Conservation (phyloP, 2,113 vertebrate genomes). For the Chlorodrepanis virens region DNA sequence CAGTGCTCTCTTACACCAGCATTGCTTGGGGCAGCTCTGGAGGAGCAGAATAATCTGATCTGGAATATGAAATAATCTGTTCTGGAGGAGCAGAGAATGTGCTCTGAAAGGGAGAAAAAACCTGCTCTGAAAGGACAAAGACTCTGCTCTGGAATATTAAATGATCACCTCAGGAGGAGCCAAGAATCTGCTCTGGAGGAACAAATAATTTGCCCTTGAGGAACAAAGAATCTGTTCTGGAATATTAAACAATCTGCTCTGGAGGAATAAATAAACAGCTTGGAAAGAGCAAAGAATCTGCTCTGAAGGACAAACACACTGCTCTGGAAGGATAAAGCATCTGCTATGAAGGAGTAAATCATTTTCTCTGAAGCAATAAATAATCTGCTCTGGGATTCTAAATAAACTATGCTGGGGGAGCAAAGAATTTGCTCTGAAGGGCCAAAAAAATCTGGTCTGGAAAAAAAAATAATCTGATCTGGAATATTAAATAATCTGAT, state of each 20-base stretch:
- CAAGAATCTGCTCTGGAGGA: not conserved
- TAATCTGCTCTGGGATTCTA: not conserved
- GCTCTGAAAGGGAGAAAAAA: not conserved
- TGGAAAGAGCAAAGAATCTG: not conserved
- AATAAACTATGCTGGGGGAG: fast-evolving
- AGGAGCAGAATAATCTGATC: not conserved
- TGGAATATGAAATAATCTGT: not conserved
- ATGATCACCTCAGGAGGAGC: not conserved
- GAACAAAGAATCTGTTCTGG: not conserved
- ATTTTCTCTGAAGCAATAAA: not conserved
- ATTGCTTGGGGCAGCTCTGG: not conserved
- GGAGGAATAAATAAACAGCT: not conserved
- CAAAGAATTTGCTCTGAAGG: not conserved
- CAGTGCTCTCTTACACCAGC: not conserved
- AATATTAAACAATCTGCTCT: not conserved
- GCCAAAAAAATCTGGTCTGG: not conserved
- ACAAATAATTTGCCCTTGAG: not conserved
- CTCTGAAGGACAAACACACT: not conserved
- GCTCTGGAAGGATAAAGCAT: not conserved
- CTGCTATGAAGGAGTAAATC: not conserved
- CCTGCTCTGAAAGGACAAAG: not conserved
- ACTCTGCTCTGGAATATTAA: not conserved
- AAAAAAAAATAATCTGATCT: not conserved
- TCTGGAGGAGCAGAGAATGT: not conserved
- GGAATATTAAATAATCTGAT: not conserved